These are phyloP conservation scores for Gymnoscopelus microlampas DNA, from an alignment of 2,797 vertebrate genomes.

Conservation along the genomic window DNA sequence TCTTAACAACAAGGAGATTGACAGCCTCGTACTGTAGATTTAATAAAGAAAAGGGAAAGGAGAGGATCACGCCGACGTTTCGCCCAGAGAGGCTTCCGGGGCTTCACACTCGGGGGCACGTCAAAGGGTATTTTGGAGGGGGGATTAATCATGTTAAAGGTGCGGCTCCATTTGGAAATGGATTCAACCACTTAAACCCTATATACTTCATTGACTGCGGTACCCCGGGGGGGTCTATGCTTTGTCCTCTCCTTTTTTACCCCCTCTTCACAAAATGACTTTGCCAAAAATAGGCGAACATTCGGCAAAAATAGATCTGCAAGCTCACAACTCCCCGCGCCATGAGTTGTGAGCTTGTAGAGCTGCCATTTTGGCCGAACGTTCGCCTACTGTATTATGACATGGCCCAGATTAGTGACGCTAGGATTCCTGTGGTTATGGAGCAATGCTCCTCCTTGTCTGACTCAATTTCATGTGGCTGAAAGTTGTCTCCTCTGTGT, in stretches of 20 bases:
- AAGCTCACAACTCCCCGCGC: no score
- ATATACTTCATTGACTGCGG: neutral
- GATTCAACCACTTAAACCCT: no score
- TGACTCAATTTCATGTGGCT: neutral
- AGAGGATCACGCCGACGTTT: neutral
- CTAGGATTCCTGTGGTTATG: no score
- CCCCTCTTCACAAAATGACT: no score
- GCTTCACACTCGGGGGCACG: neutral
- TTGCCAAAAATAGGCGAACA: no score
- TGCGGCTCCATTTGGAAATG: conserved; percentile 8
- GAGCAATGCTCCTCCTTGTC: neutral
- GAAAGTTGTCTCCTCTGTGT: neutral
- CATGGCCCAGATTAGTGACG: no score
- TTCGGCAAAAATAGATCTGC: neutral
- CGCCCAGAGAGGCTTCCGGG: no score
- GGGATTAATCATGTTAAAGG: conserved; percentile 37
- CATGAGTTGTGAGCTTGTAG: no score
- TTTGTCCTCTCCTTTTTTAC: no score
- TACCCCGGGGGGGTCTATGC: no score
- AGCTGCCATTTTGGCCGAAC: no score
- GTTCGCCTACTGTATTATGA: no score
- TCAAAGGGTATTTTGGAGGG: conserved; percentile 9
- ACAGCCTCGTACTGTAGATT: neutral
- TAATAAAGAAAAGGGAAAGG: neutral
- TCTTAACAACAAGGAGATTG: conserved; percentile 40